These are phyloP conservation scores for Aspidapion aeneum DNA, from an alignment of 2,888 invertebrate species.

Conservation along the genomic window DNA sequence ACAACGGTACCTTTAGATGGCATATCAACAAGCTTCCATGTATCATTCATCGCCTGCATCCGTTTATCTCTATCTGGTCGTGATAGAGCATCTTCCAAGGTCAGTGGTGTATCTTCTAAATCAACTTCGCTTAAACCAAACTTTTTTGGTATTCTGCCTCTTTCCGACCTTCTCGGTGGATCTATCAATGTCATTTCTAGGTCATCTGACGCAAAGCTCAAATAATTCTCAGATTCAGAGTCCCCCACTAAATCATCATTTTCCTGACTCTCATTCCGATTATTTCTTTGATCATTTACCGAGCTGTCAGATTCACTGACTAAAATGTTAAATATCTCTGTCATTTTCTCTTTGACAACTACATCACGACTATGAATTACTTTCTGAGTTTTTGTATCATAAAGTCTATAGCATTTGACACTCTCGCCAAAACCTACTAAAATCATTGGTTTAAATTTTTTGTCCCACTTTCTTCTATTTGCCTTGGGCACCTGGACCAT, in stretches of 20 bases:
- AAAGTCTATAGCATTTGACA: constrained; percentile 19
- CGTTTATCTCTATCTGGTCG: constrained; percentile 27
- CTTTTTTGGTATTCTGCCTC: constrained; percentile 18
- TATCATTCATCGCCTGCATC: constrained; percentile 34
- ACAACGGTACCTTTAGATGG: constrained; percentile 28
- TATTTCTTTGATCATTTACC: neutral
- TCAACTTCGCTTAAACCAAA: constrained; percentile 11
- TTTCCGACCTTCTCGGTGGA: constrained; percentile 17
- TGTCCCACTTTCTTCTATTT: constrained; percentile 17
- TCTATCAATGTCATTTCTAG: constrained; percentile 11
- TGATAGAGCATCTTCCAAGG: constrained; percentile 25
- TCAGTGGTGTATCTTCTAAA: constrained; percentile 14
- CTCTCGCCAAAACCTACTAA: constrained; percentile 18
- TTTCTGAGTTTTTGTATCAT: constrained; percentile 13
- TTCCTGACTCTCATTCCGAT: neutral
- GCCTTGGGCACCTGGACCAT: constrained; percentile 22
- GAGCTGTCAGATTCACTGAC: neutral
- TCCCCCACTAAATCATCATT: neutral
- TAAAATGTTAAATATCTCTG: neutral
- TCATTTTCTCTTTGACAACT: neutral
- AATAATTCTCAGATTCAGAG: neutral
- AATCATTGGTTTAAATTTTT: constrained; percentile 15
- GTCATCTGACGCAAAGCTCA: constrained; percentile 16
- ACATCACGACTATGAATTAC: neutral
- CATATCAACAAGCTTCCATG: constrained; percentile 32